Evolutionary conservation across 2,888 invertebrate species (phyloP), one percentile per base, ranked within the genome.

Genomic region (Parnassius glacialis): DNA sequence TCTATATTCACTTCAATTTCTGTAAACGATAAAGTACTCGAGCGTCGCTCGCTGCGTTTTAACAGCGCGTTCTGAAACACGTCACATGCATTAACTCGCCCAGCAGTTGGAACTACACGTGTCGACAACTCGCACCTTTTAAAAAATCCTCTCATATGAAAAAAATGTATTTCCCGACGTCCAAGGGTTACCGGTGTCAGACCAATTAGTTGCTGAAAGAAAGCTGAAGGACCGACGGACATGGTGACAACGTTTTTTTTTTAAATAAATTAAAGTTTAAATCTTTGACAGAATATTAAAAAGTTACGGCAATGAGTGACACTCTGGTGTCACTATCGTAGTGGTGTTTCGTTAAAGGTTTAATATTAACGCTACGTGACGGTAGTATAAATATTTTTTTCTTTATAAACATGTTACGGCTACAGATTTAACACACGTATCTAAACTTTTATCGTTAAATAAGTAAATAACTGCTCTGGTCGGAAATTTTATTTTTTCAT

Each of bases 181-280:
- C 69, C 79, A 76, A 81, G 83, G 85, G 81, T 81, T 79, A 76
- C 71, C 76, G 74, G 76, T 83, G 90, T 87, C 89, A 89, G 79
- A 88, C 85, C 90, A 90, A 90, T 90, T 90, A 90, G 90, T 87
- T 79, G 70, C 78, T 85, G 84, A 88, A 88, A 85, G 86, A 85
- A 81, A 82, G 76, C 78, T 77, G 76, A 76, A 78, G 76, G 74
- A 78, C 77, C 75, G 83, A 80, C 81, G 82, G 87, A 86, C 86
- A 81, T 77, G 80, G 74, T 83, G 85, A 84, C 83, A 76, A 67
- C 70, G 70, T 65, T 62, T 60, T 61, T 61, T 52, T 59, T 53
- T 69, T 73, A 64, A 72, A 70, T 71, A 67, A 74, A 73, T 65
- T 67, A 73, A 71, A 69, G 63, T 67, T 70, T 69, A 68, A 69